Base-by-base conservation (phyloP, 1,140 invertebrate genomes). In the Camponotus pennsylvanicus region DNA sequence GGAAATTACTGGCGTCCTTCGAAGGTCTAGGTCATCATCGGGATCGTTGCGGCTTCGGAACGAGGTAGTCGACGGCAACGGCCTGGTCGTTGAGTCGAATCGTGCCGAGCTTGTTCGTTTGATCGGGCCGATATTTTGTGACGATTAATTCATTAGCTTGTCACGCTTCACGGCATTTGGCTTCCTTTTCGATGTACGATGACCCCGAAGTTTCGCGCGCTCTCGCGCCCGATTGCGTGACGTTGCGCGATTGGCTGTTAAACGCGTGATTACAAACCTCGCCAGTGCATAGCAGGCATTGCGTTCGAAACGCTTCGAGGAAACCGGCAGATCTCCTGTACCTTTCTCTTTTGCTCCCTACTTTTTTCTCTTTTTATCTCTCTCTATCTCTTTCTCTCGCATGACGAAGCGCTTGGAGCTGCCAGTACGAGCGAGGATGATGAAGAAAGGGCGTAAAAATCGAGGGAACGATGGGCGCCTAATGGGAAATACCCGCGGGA, bases 241-340 rank as follows among this genome's bases (percentile, higher is more conserved):
- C 88, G 90, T 88, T 88, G 57, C 34, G 79, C 90, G 91, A 92
- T 92, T 88, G 89, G 79, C 82, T 69, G 84, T 83, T 92, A 86
- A 93, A 93, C 89, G 88, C 91, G 90, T 90, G 91, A 93, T 94
- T 93, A 93, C 91, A 80, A 85, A 79, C 86, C 88, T 86, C 85
- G 77, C 90, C 86, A 75, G 86, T 84, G 84, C 77, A 40, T 57
- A 90, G 76, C 66, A 57, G 61, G 52, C 49, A 83, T 13, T 67
- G 64, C 73, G 77, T 64, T 85, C 64, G 77, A 92, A 89, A 83
- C 75, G 89, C 87, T 93, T 93, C 91, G 89, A 89, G 89, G 92
- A 93, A 93, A 92, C 87, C 80, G 27, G 49, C 37, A 70, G 52
- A 82, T 59, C 37, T 82, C 66, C 21, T 52, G 3, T 15, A 45